phyloP scores from a whole-genome alignment of 2,113 vertebrate genomes.

The Rhinogobius similis region DNA sequence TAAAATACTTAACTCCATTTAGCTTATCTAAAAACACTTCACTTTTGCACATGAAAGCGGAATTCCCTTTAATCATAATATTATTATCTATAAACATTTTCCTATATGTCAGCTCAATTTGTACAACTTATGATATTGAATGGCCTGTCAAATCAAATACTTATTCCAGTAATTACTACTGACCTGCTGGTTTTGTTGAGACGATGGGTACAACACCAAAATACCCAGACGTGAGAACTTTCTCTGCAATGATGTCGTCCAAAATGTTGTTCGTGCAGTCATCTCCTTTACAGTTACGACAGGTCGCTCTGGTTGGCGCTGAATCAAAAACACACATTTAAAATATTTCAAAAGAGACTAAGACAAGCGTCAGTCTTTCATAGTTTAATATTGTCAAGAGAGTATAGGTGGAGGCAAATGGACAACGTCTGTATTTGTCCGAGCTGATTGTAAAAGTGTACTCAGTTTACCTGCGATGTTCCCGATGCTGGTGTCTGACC shows the following conservation, averaged over 20 bases:
- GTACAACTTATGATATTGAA: not conserved
- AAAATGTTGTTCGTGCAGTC: slow-evolving; percentile 69
- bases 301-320: slow-evolving; percentile 60
- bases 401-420: no score
- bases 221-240: slow-evolving; percentile 70
- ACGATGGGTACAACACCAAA: slow-evolving; percentile 10
- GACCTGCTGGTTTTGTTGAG: slow-evolving; percentile 59
- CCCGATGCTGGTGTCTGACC: slow-evolving; percentile 45
- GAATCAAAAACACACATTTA: not conserved
- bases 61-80: not conserved
- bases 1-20: no score
- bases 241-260: slow-evolving; percentile 33
- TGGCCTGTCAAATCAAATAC: not conserved
- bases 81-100: not conserved
- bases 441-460: not conserved
- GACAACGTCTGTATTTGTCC: no score
- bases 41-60: not conserved
- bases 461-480: slow-evolving; percentile 64
- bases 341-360: not conserved
- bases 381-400: not conserved
- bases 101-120: not conserved
- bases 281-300: slow-evolving; percentile 59
- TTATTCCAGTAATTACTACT: not conserved
- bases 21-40: not conserved
- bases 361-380: not conserved